Evolutionary conservation across 2,797 vertebrate genomes (phyloP).

Genomic region (Leptodactylus fallax): DNA sequence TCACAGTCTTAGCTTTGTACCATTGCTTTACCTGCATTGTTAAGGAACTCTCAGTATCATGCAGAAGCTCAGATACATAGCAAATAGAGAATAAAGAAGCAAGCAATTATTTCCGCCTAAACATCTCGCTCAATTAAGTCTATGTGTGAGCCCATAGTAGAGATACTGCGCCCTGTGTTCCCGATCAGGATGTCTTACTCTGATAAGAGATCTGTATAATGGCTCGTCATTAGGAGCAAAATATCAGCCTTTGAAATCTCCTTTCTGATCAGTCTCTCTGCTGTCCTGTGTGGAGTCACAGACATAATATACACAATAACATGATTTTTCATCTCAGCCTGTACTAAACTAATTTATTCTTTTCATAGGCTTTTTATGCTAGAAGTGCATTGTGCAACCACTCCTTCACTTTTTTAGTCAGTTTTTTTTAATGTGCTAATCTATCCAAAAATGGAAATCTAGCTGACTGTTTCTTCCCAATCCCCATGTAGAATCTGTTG

Average conservation of each 20-base stretch:
- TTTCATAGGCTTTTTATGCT: neutral
- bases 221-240: neutral
- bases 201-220: conserved; percentile 19
- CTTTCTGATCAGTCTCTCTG: neutral
- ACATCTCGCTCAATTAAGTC: neutral
- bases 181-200: neutral
- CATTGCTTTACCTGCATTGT: neutral
- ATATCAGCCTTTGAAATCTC: conserved; percentile 19
- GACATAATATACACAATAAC: neutral
- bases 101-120: conserved; percentile 14
- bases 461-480: no score
- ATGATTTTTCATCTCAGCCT: neutral
- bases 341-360: neutral
- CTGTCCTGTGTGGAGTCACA: neutral
- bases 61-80: neutral
- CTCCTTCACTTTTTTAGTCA: neutral
- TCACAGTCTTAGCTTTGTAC: no score
- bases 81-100: neutral
- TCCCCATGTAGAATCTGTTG: no score
- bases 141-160: neutral
- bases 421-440: no score
- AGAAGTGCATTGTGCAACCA: neutral
- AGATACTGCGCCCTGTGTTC: neutral
- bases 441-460: no score
- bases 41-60: neutral